phyloP scores from a whole-genome alignment of 37 sponge, comb jelly and placozoan species.

The Agelas oroides region DNA sequence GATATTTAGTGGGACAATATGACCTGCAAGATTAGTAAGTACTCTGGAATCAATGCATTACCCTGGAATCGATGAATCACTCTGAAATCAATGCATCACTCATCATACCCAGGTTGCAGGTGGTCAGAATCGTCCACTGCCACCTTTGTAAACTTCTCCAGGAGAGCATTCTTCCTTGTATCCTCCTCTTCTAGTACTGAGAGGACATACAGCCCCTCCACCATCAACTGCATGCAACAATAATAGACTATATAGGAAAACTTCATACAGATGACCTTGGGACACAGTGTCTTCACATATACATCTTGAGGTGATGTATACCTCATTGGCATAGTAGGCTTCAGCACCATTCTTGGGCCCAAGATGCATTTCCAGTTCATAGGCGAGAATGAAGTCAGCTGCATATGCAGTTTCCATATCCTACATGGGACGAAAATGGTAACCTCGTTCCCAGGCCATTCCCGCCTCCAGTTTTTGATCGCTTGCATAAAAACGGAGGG shows the following conservation, averaged over 20 bases:
- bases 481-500: no score
- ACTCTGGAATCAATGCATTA: no score
- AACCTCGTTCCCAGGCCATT: no score
- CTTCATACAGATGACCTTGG: no score
- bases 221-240: conserved; percentile 14
- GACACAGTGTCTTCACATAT: no score
- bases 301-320: neutral
- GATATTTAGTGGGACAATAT: no score
- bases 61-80: no score
- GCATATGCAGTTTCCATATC: conserved; percentile 27
- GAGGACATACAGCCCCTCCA: conserved; percentile 45
- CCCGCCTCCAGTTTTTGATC: neutral
- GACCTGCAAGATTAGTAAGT: no score
- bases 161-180: conserved; percentile 24
- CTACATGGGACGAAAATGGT: neutral
- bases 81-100: no score
- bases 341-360: neutral
- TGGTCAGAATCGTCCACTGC: conserved; percentile 35
- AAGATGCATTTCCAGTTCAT: conserved; percentile 4
- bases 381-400: conserved; percentile 1
- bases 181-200: conserved; percentile 37
- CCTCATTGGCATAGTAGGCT: conserved; percentile 55
- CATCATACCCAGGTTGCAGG: conserved; percentile 55
- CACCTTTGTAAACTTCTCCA: conserved; percentile 28
- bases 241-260: no score